phyloP scores from a whole-genome alignment of 2,797 vertebrate species.

The Phataginus tricuspis region DNA sequence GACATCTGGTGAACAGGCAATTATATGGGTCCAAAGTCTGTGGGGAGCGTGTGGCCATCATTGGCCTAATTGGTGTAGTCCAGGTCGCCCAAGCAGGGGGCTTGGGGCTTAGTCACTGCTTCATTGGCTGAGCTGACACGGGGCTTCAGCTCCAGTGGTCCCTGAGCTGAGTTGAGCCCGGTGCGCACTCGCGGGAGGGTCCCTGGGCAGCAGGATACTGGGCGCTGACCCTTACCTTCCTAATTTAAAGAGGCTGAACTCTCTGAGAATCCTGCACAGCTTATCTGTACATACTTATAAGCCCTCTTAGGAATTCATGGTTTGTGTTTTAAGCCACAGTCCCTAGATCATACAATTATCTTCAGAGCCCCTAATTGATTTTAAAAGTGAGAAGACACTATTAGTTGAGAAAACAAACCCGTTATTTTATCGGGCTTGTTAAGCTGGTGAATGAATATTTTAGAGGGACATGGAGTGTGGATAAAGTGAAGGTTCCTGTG shows the following conservation, averaged over 20 bases:
- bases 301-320: background rate
- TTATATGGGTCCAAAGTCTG: background rate
- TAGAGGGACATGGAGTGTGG: background rate
- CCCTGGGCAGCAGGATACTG: no score
- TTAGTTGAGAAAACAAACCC: background rate
- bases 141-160: background rate
- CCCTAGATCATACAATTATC: background rate
- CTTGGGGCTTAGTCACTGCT: background rate
- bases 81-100: background rate
- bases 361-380: conserved; percentile 35
- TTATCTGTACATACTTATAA: background rate
- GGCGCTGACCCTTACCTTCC: background rate
- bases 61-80: background rate
- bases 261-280: background rate
- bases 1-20: background rate
- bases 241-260: background rate
- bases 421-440: conserved; percentile 32
- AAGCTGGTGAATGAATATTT: background rate
- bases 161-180: background rate
- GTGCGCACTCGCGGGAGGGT: no score
- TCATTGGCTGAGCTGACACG: background rate
- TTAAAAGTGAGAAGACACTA: conserved; percentile 40
- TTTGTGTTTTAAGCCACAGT: conserved; percentile 35
- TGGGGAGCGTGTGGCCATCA: background rate
- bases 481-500: no score